Evolutionary conservation across 1,140 invertebrate species (phyloP).

Genomic region (Hylyphantes graminicola): DNA sequence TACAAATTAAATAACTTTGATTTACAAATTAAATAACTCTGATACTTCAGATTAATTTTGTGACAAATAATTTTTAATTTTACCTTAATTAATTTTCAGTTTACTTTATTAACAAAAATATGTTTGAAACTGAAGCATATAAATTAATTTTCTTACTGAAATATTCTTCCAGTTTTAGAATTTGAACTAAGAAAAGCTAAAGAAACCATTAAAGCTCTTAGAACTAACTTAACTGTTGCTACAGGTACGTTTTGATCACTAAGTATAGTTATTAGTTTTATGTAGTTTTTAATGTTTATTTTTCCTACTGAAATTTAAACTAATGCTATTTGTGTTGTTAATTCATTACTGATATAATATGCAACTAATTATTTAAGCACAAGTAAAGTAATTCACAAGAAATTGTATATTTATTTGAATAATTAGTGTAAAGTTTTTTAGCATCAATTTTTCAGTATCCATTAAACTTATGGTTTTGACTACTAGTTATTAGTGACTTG

Average conservation of each 20-base stretch:
- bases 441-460: not conserved
- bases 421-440: not conserved
- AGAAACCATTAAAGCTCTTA: conserved; percentile 84
- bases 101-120: too few species aligned
- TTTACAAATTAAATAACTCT: too few species aligned
- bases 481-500: too few species aligned
- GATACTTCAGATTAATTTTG: too few species aligned
- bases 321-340: not conserved
- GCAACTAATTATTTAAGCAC: too few species aligned
- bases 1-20: too few species aligned
- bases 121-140: too few species aligned
- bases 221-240: conserved; percentile 79
- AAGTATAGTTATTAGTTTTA: not conserved
- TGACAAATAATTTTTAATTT: too few species aligned
- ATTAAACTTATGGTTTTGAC: too few species aligned
- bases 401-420: not conserved
- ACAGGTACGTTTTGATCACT: conserved; percentile 35
- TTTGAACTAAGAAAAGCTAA: conserved; percentile 90
- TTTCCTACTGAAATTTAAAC: not conserved
- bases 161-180: conserved; percentile 76
- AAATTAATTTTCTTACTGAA: too few species aligned
- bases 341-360: too few species aligned
- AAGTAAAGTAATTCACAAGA: not conserved
- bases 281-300: not conserved
- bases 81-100: too few species aligned